These are phyloP conservation scores for Neoseiulus cucumeris DNA, from an alignment of 1,140 invertebrate genomes.

Conservation along the genomic window DNA sequence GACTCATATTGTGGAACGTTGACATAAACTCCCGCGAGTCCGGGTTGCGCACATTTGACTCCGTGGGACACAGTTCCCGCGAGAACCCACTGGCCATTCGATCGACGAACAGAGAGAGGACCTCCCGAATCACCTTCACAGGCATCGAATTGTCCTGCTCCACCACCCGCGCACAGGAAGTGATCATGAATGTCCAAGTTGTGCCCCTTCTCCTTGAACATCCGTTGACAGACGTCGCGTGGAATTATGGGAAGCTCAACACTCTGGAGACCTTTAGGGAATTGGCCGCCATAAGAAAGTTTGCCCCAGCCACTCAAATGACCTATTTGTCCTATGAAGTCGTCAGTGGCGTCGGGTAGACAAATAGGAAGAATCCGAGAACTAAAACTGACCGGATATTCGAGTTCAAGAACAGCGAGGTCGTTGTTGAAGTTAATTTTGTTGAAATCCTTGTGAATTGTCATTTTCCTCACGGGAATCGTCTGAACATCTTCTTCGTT, in stretches of 20 bases:
- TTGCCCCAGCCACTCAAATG: constrained; percentile 23
- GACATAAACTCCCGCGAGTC: constrained; percentile 62
- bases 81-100: constrained; percentile 64
- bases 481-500: constrained; percentile 25
- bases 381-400: constrained; percentile 58
- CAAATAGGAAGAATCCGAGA: constrained; percentile 78
- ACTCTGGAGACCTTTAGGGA: constrained; percentile 68
- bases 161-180: constrained; percentile 78
- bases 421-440: constrained; percentile 43
- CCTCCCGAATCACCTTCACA: constrained; percentile 55
- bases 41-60: constrained; percentile 75
- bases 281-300: neutral
- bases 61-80: constrained; percentile 86
- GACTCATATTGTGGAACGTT: constrained; percentile 70
- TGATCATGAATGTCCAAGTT: constrained; percentile 61
- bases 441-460: constrained; percentile 53
- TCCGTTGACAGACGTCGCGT: constrained; percentile 72
- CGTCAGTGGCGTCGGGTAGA: constrained; percentile 40
- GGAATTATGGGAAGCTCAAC: constrained; percentile 77
- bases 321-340: constrained; percentile 19
- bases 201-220: constrained; percentile 73
- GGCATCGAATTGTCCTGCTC: constrained; percentile 61
- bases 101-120: constrained; percentile 56
- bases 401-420: constrained; percentile 44
- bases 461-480: constrained; percentile 62